These are phyloP conservation scores for Coremacera marginata DNA, from an alignment of 2,888 invertebrate genomes.

Conservation along the genomic window DNA sequence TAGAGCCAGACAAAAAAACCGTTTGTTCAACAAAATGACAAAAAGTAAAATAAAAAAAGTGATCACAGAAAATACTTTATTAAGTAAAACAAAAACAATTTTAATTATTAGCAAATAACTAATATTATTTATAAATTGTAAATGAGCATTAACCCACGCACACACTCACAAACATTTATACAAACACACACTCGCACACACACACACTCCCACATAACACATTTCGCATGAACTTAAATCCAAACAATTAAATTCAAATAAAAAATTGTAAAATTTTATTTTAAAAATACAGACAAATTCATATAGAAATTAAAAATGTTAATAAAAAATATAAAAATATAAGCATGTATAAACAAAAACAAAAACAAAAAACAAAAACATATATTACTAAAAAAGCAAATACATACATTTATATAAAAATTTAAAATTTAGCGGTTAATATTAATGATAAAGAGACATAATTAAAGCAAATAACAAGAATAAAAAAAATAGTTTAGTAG, in stretches of 20 bases:
- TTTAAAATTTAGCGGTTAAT: neutral
- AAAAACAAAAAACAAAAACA: neutral
- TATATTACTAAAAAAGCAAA: neutral
- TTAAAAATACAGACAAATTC: no score
- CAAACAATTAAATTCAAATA: neutral
- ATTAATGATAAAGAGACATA: neutral
- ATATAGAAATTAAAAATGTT: neutral
- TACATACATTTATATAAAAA: constrained; percentile 3
- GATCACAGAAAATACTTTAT: constrained; percentile 47
- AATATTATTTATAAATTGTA: constrained; percentile 7
- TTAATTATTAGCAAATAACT: constrained; percentile 8
- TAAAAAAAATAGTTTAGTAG: constrained; percentile 14
- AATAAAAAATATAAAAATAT: neutral
- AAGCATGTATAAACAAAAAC: neutral
- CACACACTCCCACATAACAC: constrained; percentile 15
- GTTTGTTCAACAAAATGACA: neutral
- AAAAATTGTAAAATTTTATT: constrained; percentile 15
- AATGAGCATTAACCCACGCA: neutral
- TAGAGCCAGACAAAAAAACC: neutral
- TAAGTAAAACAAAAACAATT: constrained; percentile 25
- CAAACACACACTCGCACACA: constrained; percentile 33
- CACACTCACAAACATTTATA: constrained; percentile 10
- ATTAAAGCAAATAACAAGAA: neutral
- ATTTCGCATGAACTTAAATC: neutral
- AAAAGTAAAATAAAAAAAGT: constrained; percentile 2